Evolutionary conservation across 2,113 vertebrate species (phyloP), one percentile per base, ranked within the genome.

Genomic region (Eubucco bourcierii): DNA sequence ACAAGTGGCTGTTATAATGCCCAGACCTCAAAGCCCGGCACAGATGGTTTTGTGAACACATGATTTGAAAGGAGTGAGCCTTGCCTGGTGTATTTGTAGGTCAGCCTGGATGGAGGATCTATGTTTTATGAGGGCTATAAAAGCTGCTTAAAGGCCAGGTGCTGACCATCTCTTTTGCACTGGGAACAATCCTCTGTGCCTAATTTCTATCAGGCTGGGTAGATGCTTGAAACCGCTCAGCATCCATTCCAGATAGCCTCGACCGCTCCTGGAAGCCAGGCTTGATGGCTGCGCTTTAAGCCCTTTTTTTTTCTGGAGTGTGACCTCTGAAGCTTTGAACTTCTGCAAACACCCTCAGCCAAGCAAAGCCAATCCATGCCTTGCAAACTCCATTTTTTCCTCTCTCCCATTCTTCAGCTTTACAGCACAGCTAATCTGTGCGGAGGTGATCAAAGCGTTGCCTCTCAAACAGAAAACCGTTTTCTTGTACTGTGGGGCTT

Each of bases 101-200:
- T 83, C 84, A 78, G 29, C 41, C 56, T 84, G 85, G 82, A 74
- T 91, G 85, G 58, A 88, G 73, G 86, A 78, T 86, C 65, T 91
- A 94, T 88, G 50, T 90, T 95, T 95, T 90, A 96, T 75, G 92
- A 74, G 70, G 53, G 44, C 83, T 86, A 66, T 94, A 95, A 95
- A 96, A 90, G 80, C 74, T 90, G 44, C 92, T 91, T 90, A 74
- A 90, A 93, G 61, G 41, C 91, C 91, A 95, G 95, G 91, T 95
- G 95, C 86, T 93, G 87, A 84, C 89, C 94, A 92, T 95, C 81
- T 91, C 90, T 75, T 90, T 94, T 86, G 37, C 31, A n/a, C 56
- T 64, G 76, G 47, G 93, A 85, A 83, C 83, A 91, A 63, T 63
- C 21, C 23, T 87, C 79, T 91, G 58, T 68, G 47, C 61, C 61